phyloP scores from a whole-genome alignment of 1,140 invertebrate species.

The Gryllus bimaculatus region DNA sequence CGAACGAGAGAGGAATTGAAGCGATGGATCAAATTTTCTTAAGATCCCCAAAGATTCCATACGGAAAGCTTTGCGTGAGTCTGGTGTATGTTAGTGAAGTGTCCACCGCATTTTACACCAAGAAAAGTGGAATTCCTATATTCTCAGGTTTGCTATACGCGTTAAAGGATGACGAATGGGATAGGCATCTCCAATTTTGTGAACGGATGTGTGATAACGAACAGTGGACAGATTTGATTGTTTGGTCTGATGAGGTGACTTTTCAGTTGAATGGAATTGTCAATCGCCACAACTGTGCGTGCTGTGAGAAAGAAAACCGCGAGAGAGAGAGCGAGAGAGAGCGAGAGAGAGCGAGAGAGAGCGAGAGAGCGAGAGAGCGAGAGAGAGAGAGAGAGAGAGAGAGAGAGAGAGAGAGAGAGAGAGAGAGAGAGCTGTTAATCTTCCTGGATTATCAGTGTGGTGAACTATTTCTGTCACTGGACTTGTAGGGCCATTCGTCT shows the following conservation, averaged over 20 bases:
- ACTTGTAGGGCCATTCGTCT: conserved; percentile 13
- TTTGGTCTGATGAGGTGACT: neutral
- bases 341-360: too few species aligned
- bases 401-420: too few species aligned
- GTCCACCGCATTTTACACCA: neutral
- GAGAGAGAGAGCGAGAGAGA: too few species aligned
- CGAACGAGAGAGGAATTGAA: conserved; percentile 8
- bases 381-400: too few species aligned
- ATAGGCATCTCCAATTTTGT: neutral
- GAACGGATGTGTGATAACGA: neutral
- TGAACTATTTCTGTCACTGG: conserved; percentile 6
- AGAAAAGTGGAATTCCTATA: neutral
- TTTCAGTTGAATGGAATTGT: neutral
- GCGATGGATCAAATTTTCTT: neutral
- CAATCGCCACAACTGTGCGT: conserved; percentile 3
- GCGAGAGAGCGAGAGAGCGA: too few species aligned
- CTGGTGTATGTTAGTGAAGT: neutral
- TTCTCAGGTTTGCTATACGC: neutral
- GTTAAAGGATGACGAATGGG: neutral
- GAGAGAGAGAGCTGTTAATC: too few species aligned
- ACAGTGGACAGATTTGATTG: neutral
- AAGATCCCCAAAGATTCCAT: neutral
- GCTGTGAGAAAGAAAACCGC: too few species aligned
- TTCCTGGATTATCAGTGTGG: neutral
- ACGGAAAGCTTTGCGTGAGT: neutral